Base-by-base conservation (phyloP, 2,888 invertebrate genomes). In the Ischnus inquisitorius region DNA sequence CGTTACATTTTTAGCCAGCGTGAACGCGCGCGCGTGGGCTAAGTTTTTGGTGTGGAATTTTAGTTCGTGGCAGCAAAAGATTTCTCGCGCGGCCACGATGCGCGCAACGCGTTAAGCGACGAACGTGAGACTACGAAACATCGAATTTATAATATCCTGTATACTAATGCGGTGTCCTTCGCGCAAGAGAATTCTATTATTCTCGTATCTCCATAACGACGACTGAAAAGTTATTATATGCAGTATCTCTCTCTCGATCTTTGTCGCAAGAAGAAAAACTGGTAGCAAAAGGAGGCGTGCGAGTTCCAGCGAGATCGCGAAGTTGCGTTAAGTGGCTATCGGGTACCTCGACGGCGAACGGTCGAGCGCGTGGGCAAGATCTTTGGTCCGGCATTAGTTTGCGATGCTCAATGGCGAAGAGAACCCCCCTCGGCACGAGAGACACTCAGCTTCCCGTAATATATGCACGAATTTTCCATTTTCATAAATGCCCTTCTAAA, bases 41-140 rank as follows among this genome's bases (percentile, higher is more conserved):
- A 78, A 51, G 75, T 78, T 83, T 85, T 85, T 78, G 83, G 83
- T 75, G 75, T 74, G 83, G 77, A 82, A 83, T 85, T 85, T 78
- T 76, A 34, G 34, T 34, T 79, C 79, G 67, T 51, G 72, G 72
- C 64, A 41, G 77, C 77, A 79, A 83, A 83, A 79, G 75, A 65
- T 34, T 34, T 34, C 34, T 34, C 34, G 34, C 34, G 34, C 76
- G 16, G 46, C 46, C 12, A 34, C 46, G 46, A n/a, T 46, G 46
- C 46, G n/a, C 46, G 3, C n/a, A n/a, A 46, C 3, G 12, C 46
- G 46, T 46, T 46, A 3, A 12, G 12, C 46, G 46, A 46, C 10
- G 12, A n/a, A 46, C 46, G 12, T 3, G 14, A n/a, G 46, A 46
- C 46, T 46, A 10, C 14, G 34, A 34, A 34, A 34, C 34, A 6